A percentile compares a stretch with the other conserved stretches of the same genome.
These are phyloP conservation scores for Lethenteron reissneri DNA, from an alignment of 2,113 vertebrate genomes.

Conservation along the genomic window DNA sequence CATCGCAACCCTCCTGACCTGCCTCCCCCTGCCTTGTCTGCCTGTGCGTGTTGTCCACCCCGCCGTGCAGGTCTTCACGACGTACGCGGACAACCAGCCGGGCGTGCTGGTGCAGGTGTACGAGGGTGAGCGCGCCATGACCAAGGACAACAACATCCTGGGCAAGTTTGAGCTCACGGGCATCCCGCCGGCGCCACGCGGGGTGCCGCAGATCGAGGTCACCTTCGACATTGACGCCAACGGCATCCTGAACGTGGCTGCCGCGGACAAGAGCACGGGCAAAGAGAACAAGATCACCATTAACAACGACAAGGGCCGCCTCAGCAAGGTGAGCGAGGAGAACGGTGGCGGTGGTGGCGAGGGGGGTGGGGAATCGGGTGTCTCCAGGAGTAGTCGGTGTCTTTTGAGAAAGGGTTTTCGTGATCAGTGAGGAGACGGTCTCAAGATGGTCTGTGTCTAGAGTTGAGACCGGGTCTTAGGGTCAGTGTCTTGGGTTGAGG, in stretches of 20 bases:
- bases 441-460: too few relatives aligned
- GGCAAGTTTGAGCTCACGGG: constrained; percentile 42
- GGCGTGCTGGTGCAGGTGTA: constrained; percentile 2
- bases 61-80: neutral
- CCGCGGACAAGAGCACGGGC: constrained; percentile 41
- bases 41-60: too few relatives aligned
- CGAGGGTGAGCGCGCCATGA: constrained; percentile 11
- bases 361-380: too few relatives aligned
- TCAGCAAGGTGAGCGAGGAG: constrained; percentile 21
- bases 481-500: too few relatives aligned
- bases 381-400: too few relatives aligned
- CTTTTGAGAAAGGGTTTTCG: too few relatives aligned
- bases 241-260: constrained; percentile 37
- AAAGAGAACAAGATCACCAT: constrained; percentile 51
- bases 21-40: too few relatives aligned
- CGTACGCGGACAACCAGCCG: constrained; percentile 1
- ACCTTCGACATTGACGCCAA: constrained; percentile 48
- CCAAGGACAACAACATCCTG: constrained; percentile 45
- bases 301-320: constrained; percentile 44
- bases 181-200: constrained; percentile 37
- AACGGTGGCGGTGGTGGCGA: too few relatives aligned
- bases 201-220: constrained; percentile 43
- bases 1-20: too few relatives aligned
- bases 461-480: too few relatives aligned
- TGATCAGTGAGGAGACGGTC: too few relatives aligned